Percentiles rank a stretch among this genome's conserved stretches.
Evolutionary conservation across 2,888 invertebrate genomes (phyloP).

Genomic region (Charanyca ferruginea): DNA sequence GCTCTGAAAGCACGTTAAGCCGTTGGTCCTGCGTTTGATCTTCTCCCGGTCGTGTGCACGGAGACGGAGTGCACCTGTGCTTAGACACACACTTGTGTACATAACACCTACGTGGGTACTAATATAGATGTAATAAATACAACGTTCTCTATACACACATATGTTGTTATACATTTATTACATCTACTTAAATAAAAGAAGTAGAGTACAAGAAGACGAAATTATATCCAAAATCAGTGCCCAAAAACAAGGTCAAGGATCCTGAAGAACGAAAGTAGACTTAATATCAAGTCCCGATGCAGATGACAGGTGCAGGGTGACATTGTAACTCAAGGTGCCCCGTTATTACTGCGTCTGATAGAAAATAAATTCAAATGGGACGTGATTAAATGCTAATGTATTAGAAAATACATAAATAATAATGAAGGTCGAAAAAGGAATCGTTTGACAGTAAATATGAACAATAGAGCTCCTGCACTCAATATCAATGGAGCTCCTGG

Average conservation of each 20-base stretch:
- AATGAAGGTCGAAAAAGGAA: conserved; percentile 25
- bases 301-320: conserved; percentile 27
- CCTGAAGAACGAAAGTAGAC: not conserved
- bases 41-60: not conserved
- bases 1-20: too few relatives aligned
- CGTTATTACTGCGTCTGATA: conserved; percentile 15
- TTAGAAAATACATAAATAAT: conserved; percentile 23
- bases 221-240: not conserved
- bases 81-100: too few relatives aligned
- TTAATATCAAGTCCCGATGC: conserved; percentile 23
- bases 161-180: too few relatives aligned
- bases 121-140: too few relatives aligned
- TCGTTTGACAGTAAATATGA: conserved; percentile 21
- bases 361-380: conserved; percentile 32
- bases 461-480: conserved; percentile 1
- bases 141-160: too few relatives aligned
- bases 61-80: not conserved
- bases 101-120: too few relatives aligned
- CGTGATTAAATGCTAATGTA: conserved; percentile 26
- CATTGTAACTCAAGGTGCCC: conserved; percentile 44
- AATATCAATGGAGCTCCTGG: too few relatives aligned
- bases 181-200: not conserved
- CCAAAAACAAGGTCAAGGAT: not conserved
- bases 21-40: too few relatives aligned
- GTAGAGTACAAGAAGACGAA: not conserved